Base-by-base conservation (phyloP, 2,113 vertebrate genomes). In the Perca schrenkii region DNA sequence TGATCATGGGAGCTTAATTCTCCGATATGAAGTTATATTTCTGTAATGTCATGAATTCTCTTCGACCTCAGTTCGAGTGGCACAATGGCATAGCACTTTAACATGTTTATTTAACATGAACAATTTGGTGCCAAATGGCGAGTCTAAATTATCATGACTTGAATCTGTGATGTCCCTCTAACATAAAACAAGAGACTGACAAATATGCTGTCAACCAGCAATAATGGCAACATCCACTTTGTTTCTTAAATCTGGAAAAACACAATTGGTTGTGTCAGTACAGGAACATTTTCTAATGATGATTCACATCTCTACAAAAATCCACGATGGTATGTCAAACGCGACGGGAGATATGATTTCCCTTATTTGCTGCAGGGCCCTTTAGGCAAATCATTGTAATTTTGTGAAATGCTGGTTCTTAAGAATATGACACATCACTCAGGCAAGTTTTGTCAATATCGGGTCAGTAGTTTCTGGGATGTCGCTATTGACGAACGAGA, bases 381-480 rank as follows among this genome's bases (percentile, higher is more conserved):
- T 36, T 58, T 61, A 19, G 47, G 25, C 43, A 25, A 73, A 82
- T 81, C 54, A 36, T 25, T 68, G 77, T 60, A 71, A 73, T 85
- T 78, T 72, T 58, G 58, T 78, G 36, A 79, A 76, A 60, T 40
- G 62, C 63, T 77, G 43, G 4, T 75, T 78, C 14, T 54, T 61
- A 43, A 19, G 40, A 72, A 43, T 14, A 74, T 17, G 46, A 80
- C 66, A 15, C 79, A 28, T 88, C 76, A 69, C 56, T 83, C 70
- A 65, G 70, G 43, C 36, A 52, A 56, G 75, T 76, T 81, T 75
- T 79, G 67, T 80, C 74, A 71, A 86, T 85, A 79, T 74, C 16
- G 31, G 83, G 73, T 86, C 81, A 86, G 79, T 53, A 56, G 79
- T 72, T 86, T 83, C 63, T 69, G 61, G 36, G 66, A 76, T 60